Conservation (phyloP, 2,113 vertebrate genomes). For the Hemicordylus capensis region DNA sequence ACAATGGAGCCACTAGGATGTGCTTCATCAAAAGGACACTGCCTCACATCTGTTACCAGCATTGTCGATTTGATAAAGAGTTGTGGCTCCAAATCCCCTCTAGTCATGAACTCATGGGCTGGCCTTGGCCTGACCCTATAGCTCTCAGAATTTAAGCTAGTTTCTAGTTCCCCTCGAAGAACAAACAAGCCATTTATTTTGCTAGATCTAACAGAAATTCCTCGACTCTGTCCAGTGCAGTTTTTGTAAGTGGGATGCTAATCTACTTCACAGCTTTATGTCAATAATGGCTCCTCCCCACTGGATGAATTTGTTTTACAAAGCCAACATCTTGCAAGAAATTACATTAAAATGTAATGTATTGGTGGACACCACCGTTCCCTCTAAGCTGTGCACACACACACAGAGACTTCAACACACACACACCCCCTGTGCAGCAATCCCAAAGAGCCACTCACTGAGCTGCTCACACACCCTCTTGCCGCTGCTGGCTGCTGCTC, state of each 20-base stretch:
- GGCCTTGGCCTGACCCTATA: neutral
- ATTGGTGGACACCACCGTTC: too few species aligned
- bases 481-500: too few species aligned
- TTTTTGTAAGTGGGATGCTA: neutral
- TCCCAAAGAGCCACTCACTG: too few species aligned
- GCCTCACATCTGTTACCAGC: neutral
- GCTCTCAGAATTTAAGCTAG: neutral
- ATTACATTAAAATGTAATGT: neutral
- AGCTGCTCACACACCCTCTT: too few species aligned
- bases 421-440: too few species aligned
- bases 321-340: neutral
- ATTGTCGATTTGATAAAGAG: neutral
- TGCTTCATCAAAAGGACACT: neutral
- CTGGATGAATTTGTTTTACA: neutral
- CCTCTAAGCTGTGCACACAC: too few species aligned
- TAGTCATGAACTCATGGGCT: neutral
- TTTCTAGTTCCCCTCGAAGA: neutral
- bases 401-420: too few species aligned
- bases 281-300: neutral
- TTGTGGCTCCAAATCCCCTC: neutral
- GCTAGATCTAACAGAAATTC: neutral
- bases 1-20: slow-evolving; percentile 33
- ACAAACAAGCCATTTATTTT: neutral
- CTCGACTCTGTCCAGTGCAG: neutral
- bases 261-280: neutral